Base-by-base conservation (phyloP, 2,888 invertebrate genomes). In the Drosophila ustulata region DNA sequence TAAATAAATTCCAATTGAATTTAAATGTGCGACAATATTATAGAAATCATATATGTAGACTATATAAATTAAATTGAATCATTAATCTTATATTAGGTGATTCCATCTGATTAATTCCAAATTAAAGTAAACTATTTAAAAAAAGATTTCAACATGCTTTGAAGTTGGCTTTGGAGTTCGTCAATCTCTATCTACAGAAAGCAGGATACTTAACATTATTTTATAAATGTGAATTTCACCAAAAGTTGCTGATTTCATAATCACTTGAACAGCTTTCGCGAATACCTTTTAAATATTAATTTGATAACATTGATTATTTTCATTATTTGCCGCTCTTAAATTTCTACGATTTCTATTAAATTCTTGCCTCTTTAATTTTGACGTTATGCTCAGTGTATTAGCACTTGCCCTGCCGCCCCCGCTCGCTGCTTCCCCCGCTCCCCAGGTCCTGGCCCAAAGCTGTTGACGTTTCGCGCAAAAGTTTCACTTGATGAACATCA, bases 401-500 rank as follows among this genome's bases (percentile, higher is more conserved):
- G 13, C 4, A n/a, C 8, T 45, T 45, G 25, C n/a, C 8, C 7
- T 11, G 39, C 37, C n/a, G 30, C 43, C 25, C 32, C 30, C 5
- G 32, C 39, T 6, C 3, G 6, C 39, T n/a, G 4, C 39, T 18
- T 1, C 13, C 7, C 7, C 7, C 34, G 3, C 34, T 11, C 8
- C 34, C 2, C 34, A 11, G 18, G 18, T 18, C 18, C 18, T 18
- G 2, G 39, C 39, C 3, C 4, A 5, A 37, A 37, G 37, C 53
- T 55, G 55, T 55, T 55, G 55, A 55, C 55, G 45, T 32, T 45
- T 45, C 55, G 45, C 55, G n/a, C 45, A 66, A 71, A 80, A 82
- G 72, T 83, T 84, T 78, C 67, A 68, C 81, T 71, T 78, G 71
- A 72, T 71, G 82, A 73, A 69, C 57, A 13, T 41, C 13, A 46